Base-by-base conservation (phyloP, 2,113 vertebrate genomes). In the Nothoprocta perdicaria region DNA sequence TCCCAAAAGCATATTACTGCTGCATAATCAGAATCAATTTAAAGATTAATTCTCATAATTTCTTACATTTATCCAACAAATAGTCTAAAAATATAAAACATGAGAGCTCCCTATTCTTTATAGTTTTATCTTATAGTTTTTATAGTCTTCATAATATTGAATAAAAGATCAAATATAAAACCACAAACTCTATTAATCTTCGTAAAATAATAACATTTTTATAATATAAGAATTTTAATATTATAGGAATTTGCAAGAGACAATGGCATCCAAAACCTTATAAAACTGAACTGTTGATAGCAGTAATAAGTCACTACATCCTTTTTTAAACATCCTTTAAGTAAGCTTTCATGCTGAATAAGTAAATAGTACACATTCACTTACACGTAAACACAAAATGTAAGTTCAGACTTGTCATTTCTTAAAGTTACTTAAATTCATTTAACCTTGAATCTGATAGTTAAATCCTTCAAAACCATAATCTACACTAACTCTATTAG, bases 141-240 rank as follows among this genome's bases (percentile, higher is more conserved):
- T 77, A 45, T 2, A n/a, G 24, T 81, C 45, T 93, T 92, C 91
- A 72, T 95, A 92, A 57, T 86, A 60, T 83, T 69, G 46, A 14
- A 80, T 93, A 95, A 93, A 89, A 92, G 31, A 93, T 76, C 33
- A 95, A 91, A 80, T 22, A 75, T 94, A 43, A 72, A 58, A 74
- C 82, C 61, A 88, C 66, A 97, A 97, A 85, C 7, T 27, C 24
- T 75, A 88, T 66, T 65, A 84, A 92, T 82, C 21, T 27, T 72
- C 60, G 93, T 87, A 94, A 81, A 12, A 63, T 68, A 12, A 63
- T 68, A 48, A 48, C 17, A 48, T 22, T 48, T 48, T 48, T 22
- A 48, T 48, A 48, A 48, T 22, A 48, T 48, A 48, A 48, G 4
- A 11, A 48, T 88, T 92, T 81, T 58, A 88, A 83, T 93, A 84